phyloP scores from a whole-genome alignment of 2,113 vertebrate species.

The Chrysochloris asiatica region DNA sequence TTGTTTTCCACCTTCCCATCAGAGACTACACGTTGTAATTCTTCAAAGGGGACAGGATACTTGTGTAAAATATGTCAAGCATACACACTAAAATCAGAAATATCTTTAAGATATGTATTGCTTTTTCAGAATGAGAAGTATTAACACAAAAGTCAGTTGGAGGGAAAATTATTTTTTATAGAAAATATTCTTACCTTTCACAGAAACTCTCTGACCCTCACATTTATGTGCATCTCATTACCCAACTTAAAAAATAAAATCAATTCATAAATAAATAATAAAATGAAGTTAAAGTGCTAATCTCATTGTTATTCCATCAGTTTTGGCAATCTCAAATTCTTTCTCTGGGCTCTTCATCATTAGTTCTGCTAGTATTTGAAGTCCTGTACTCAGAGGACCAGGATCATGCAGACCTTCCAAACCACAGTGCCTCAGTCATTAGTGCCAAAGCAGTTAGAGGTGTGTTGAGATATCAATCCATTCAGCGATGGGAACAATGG shows the following conservation, averaged over 20 bases:
- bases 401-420: fast-evolving
- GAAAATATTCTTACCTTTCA: neutral
- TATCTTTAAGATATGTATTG: neutral
- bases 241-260: neutral
- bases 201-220: neutral
- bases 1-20: neutral
- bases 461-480: too few species aligned
- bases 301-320: neutral
- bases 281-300: neutral
- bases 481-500: fast-evolving
- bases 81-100: neutral
- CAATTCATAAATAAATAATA: neutral
- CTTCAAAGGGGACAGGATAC: neutral
- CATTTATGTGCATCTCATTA: neutral
- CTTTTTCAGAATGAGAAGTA: neutral
- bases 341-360: neutral
- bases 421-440: fast-evolving
- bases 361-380: neutral
- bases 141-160: neutral
- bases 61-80: neutral
- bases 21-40: neutral
- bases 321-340: neutral
- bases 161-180: neutral
- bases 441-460: too few species aligned
- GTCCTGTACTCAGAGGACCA: fast-evolving